phyloP scores from a whole-genome alignment of 2,113 vertebrate genomes.

The Galeopterus variegatus region DNA sequence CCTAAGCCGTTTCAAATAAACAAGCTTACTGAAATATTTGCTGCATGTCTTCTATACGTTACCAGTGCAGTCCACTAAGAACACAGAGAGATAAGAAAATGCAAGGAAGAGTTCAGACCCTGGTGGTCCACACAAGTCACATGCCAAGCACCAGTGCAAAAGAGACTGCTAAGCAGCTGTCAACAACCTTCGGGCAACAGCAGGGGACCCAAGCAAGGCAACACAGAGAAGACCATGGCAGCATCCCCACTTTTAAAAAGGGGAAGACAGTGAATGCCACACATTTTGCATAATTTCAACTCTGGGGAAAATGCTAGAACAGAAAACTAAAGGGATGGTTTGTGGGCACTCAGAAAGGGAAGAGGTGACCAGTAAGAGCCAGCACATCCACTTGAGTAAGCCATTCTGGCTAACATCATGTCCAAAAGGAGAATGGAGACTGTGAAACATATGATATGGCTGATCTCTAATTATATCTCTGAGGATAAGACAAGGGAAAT shows the following conservation, averaged over 20 bases:
- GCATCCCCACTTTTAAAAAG: neutral
- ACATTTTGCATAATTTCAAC: neutral
- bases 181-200: neutral
- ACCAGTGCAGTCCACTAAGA: neutral
- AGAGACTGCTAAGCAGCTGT: neutral
- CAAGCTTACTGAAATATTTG: neutral
- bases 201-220: neutral
- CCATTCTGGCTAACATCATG: neutral
- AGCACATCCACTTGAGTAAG: neutral
- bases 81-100: neutral
- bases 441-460: neutral
- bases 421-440: neutral
- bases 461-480: conserved; percentile 13
- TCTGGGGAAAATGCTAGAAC: neutral
- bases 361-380: neutral
- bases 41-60: neutral
- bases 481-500: neutral
- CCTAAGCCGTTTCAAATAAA: neutral
- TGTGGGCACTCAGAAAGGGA: neutral
- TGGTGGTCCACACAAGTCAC: neutral
- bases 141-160: neutral
- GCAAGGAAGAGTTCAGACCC: neutral
- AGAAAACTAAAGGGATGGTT: neutral
- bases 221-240: neutral
- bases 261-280: neutral